Evolutionary conservation across 2,888 invertebrate genomes (phyloP).

Genomic region (Steinernema carpocapsae): DNA sequence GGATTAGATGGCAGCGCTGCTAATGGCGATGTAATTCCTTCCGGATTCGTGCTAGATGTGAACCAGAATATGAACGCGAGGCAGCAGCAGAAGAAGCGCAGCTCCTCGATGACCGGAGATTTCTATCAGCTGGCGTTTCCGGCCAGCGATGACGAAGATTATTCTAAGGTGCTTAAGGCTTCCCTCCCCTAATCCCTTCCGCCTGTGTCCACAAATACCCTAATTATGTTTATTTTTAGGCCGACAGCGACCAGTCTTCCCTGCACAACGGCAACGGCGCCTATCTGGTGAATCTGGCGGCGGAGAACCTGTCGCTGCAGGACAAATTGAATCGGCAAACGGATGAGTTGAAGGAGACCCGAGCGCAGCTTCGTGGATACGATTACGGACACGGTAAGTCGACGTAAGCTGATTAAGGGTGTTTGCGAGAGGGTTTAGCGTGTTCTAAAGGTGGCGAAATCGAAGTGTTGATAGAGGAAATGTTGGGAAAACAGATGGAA

Average conservation of each 20-base stretch:
- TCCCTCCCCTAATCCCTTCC: not conserved
- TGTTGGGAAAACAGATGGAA: no score
- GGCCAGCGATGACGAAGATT: constrained; percentile 13
- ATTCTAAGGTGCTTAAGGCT: not conserved
- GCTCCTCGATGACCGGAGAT: constrained; percentile 34
- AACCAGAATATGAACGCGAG: constrained; percentile 19
- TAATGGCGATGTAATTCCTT: constrained; percentile 7
- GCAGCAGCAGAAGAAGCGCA: constrained; percentile 5
- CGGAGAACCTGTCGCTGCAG: constrained; percentile 60
- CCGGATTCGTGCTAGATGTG: constrained; percentile 23
- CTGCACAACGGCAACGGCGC: constrained; percentile 15
- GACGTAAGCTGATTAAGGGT: no score
- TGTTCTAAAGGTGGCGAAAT: no score
- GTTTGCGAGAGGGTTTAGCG: no score
- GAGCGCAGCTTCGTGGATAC: constrained; percentile 61
- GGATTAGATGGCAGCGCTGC: constrained; percentile 7
- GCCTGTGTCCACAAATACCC: not conserved
- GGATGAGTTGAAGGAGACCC: constrained; percentile 59
- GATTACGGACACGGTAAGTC: constrained; percentile 44
- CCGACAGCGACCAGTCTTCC: not conserved
- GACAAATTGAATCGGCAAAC: constrained; percentile 57
- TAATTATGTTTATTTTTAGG: constrained; percentile 15
- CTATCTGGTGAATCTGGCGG: constrained; percentile 44
- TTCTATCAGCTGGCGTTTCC: constrained; percentile 46
- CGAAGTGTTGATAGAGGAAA: no score